Base-by-base conservation (phyloP, 1,140 invertebrate genomes). In the Lepidurus apus region DNA sequence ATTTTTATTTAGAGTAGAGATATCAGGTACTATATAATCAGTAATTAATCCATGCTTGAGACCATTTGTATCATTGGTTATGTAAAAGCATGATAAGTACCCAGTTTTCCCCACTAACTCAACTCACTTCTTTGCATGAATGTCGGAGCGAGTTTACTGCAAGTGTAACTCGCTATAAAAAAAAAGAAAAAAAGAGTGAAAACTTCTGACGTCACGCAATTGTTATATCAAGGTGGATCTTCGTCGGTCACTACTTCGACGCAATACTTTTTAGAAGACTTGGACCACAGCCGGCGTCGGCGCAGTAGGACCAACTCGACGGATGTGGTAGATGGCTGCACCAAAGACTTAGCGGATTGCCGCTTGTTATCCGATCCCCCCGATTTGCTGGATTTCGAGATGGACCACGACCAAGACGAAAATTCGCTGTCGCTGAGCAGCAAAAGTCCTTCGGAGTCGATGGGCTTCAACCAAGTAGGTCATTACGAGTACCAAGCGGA, bases 361-460 rank as follows among this genome's bases (percentile, higher is more conserved):
- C 24, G 44, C 53, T 24, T 77, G 44, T 43, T 75, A 42, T 45
- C 65, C 76, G n/a, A 77, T 42, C 76, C 76, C 42, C 45, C 76
- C 43, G 76, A 79, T 79, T 47, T 79, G 13, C 74, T 79, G 74
- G 78, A 79, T 44, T 79, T 79, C 43, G 78, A 79, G 74, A 74
- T 79, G 21, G 78, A 79, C 42, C 44, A 74, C 26, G 78, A 79
- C 73, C 44, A 74, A 26, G 42, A 44, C 21, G 34, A 47, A 24
- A 74, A n/a, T 10, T 74, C 78, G 11, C 43, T 74, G n/a, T 26
- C 76, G 2, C 1, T 77, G 43, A 45, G 44, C 24, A n/a, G 42
- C 1, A 47, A 47, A 47, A 53, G 24, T 24, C 24, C 76, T 34
- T 53, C 65, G 26, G 76, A 77, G 13, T 44, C 43, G n/a, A 24